Evolutionary conservation across 1,140 invertebrate genomes (phyloP).

Genomic region (Drosophila gunungcola): DNA sequence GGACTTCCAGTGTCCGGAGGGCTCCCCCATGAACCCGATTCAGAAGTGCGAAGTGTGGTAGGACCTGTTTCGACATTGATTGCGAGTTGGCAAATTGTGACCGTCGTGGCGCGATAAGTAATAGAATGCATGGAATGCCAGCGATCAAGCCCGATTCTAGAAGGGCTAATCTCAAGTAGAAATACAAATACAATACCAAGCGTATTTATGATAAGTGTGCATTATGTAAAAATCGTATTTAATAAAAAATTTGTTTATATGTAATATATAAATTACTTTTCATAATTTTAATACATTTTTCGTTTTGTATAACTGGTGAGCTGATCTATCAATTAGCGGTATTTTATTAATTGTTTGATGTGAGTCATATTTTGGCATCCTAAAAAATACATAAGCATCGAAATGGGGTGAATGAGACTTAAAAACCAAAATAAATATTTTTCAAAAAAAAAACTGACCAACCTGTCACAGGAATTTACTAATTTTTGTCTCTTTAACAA

Average conservation of each 20-base stretch:
- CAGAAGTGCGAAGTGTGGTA: constrained; percentile 95
- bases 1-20: constrained; percentile 94
- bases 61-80: constrained; percentile 30
- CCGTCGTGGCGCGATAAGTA: constrained; percentile 22
- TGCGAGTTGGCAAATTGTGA: constrained; percentile 9
- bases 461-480: too few species aligned
- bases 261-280: constrained; percentile 7
- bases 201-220: constrained; percentile 55
- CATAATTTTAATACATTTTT: not conserved
- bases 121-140: constrained; percentile 29
- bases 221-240: constrained; percentile 66
- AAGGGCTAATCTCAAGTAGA: constrained; percentile 56
- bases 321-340: too few species aligned
- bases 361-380: too few species aligned
- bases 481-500: too few species aligned
- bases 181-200: constrained; percentile 54
- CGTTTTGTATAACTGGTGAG: too few species aligned
- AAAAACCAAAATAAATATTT: too few species aligned
- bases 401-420: too few species aligned
- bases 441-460: too few species aligned
- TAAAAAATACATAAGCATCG: too few species aligned
- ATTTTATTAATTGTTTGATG: too few species aligned
- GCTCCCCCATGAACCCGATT: constrained; percentile 93
- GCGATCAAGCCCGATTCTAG: constrained; percentile 42
- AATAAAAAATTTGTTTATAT: constrained; percentile 73